phyloP scores from a whole-genome alignment of 1,140 invertebrate species.

The Samia ricini region DNA sequence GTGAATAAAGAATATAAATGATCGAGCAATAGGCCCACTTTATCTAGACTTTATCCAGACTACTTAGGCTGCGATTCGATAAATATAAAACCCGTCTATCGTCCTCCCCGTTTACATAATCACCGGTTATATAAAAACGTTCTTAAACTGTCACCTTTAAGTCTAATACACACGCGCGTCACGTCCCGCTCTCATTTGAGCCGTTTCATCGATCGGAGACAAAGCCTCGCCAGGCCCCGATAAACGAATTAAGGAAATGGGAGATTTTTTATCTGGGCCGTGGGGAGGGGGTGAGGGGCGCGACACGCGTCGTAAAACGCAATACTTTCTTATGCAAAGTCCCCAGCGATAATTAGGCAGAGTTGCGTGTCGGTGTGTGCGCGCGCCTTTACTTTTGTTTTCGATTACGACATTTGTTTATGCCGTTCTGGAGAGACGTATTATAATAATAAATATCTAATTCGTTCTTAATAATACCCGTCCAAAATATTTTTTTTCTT shows the following conservation, averaged over 20 bases:
- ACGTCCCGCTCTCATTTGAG: constrained; percentile 71
- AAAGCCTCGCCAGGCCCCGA: constrained; percentile 70
- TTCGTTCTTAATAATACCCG: no score
- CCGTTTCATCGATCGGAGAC: constrained; percentile 74
- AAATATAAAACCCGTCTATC: constrained; percentile 1
- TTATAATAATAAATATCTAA: no score
- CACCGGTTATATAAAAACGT: constrained; percentile 1
- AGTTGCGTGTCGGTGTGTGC: constrained; percentile 25
- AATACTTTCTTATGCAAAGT: constrained; percentile 76
- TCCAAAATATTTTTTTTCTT: no score
- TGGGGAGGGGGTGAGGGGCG: constrained; percentile 44
- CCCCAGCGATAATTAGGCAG: constrained; percentile 69
- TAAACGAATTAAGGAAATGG: constrained; percentile 77
- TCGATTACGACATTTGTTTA: constrained; percentile 60
- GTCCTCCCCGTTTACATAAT: constrained; percentile 7
- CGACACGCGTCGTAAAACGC: constrained; percentile 72
- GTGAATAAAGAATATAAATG: neutral
- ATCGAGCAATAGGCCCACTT: neutral
- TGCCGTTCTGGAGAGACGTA: no score
- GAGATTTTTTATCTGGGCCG: constrained; percentile 75
- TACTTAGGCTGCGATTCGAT: neutral
- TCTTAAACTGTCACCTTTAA: constrained; percentile 52
- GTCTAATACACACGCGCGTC: constrained; percentile 65
- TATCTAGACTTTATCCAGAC: neutral
- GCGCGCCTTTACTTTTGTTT: constrained; percentile 47